Percentiles rank a stretch among this genome's conserved stretches.
phyloP scores from a whole-genome alignment of 2,888 invertebrate species.

The Atrina japonica region DNA sequence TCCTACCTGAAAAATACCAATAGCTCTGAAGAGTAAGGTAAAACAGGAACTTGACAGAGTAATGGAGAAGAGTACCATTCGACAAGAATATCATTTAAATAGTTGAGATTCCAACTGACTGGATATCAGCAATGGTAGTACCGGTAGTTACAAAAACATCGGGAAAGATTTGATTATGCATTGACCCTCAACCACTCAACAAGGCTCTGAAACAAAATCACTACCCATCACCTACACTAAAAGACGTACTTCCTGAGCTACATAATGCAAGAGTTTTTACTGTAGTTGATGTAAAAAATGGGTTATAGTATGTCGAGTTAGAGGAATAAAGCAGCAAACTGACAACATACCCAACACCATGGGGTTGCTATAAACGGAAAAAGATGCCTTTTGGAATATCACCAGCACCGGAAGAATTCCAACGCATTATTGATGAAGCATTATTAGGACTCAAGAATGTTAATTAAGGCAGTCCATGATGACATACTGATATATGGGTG shows the following conservation, averaged over 20 bases:
- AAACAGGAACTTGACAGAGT: conserved; percentile 35
- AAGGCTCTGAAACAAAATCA: conserved; percentile 34
- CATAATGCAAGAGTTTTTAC: conserved; percentile 20
- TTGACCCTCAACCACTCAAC: conserved; percentile 45
- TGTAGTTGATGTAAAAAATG: conserved; percentile 33
- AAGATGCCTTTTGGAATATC: conserved; percentile 54
- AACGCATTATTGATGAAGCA: conserved; percentile 31
- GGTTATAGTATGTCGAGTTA: conserved; percentile 53
- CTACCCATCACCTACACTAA: conserved; percentile 23
- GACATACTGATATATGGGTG: no score
- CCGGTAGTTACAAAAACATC: conserved; percentile 30
- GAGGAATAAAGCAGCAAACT: conserved; percentile 47
- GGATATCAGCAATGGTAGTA: conserved; percentile 47
- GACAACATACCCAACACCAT: conserved; percentile 56
- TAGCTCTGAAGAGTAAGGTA: conserved; percentile 32
- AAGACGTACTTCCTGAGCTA: conserved; percentile 33
- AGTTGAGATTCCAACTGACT: conserved; percentile 42
- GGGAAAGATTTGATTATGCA: conserved; percentile 40
- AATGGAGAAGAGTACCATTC: conserved; percentile 26
- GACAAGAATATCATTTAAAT: conserved; percentile 30
- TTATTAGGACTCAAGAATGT: no score
- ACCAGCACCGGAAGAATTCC: conserved; percentile 53
- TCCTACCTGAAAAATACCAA: conserved; percentile 38
- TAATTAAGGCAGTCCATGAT: no score
- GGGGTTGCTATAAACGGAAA: conserved; percentile 52